Base-by-base conservation (phyloP, 1,140 invertebrate species). In the Radopholus similis region DNA sequence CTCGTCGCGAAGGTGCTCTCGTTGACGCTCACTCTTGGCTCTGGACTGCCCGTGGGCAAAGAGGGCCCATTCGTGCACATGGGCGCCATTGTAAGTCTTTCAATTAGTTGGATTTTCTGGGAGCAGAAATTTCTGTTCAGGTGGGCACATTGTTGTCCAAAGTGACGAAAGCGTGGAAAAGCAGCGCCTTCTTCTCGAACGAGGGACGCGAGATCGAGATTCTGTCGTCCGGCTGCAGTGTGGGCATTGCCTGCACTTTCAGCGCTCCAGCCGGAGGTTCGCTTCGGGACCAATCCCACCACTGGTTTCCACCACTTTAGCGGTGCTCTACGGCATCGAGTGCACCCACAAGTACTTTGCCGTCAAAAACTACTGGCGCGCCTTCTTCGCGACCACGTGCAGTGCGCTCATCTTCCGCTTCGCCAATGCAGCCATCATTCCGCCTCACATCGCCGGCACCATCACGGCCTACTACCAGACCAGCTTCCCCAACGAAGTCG, bases 321-420 rank as follows among this genome's bases (percentile, higher is more conserved):
- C 76, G 47, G 95, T 98, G 0, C 86, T 98, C 18, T 98, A 97
- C 84, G 96, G 93, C 77, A 97, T 99, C 72, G 95, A 99, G 87
- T 95, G 97, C 84, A 98, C 95, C 30, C 93, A 94, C 0, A 94
- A 94, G 2, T 98, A 97, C 82, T 99, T 99, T 84, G 94, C 95
- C 3, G 93, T 97, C 0, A 86, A 95, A 66, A 97, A 97, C 82
- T 99, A 99, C 82, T 99, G 95, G 95, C 86, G 95, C 64, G 93
- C 93, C 0, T 99, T 99, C 84, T 98, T 97, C 81, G 90, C 94
- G 0, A 95, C 95, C 6, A 94, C 96, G 1, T 96, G 92, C 84
- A 92, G 93, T 47, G 95, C 95, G 0, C 90, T 95, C 3, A 90
- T 95, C 78, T 98, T 97, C 84, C 86, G 94, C 3, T 85, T 97